A percentile compares a stretch with the other conserved stretches of the same genome.
Evolutionary conservation across 2,113 vertebrate species (phyloP).

Genomic region (Ceratotherium simum): DNA sequence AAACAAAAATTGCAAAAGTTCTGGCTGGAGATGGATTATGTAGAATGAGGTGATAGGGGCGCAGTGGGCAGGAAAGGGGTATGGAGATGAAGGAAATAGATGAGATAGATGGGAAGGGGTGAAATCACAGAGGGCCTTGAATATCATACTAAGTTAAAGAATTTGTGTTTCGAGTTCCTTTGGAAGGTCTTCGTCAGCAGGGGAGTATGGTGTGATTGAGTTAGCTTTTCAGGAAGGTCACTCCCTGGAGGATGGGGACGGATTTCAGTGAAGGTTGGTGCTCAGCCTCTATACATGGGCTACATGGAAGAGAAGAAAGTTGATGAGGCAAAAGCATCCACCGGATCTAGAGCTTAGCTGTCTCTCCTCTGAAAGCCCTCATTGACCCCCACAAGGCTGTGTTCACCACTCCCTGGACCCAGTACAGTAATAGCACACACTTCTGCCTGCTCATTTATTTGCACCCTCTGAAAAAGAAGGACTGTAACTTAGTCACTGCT

Average conservation of each 20-base stretch:
- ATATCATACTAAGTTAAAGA: not conserved
- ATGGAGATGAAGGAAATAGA: not conserved
- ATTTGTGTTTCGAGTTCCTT: not conserved
- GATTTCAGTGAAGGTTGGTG: not conserved
- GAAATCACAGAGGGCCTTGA: not conserved
- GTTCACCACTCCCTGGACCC: not conserved
- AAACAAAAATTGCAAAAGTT: not conserved
- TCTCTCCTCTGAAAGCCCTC: not conserved
- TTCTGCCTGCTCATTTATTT: not conserved
- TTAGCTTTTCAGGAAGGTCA: not conserved
- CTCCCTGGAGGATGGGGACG: not conserved
- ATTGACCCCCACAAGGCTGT: not conserved
- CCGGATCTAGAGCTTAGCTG: not conserved
- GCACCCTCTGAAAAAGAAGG: not conserved
- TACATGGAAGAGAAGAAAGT: not conserved
- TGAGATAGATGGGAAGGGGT: not conserved
- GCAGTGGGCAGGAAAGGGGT: not conserved
- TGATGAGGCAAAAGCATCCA: not conserved
- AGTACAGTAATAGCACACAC: no score
- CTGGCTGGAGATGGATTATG: not conserved
- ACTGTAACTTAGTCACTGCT: no score
- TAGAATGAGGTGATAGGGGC: accelerated
- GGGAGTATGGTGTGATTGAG: not conserved
- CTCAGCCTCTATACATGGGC: not conserved
- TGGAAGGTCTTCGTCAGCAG: not conserved